A percentile compares a stretch with the other conserved stretches of the same genome.
phyloP scores from a whole-genome alignment of 2,113 vertebrate species.

The Bothrops jararaca region DNA sequence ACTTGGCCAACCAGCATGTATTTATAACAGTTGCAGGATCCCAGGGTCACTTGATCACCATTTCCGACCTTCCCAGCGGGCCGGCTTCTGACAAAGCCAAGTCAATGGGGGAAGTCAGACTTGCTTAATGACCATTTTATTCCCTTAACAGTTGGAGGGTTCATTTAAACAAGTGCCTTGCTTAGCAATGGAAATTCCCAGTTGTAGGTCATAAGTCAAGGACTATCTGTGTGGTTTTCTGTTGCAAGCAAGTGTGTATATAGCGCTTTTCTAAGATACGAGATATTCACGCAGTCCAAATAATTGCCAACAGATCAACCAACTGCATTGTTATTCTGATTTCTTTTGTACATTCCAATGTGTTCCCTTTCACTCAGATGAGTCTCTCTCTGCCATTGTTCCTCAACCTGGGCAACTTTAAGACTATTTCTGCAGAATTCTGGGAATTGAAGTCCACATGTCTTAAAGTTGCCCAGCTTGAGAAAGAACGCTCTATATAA shows the following conservation, averaged over 20 bases:
- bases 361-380: constrained; percentile 40
- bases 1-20: too few relatives aligned
- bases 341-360: constrained; percentile 8
- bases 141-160: neutral
- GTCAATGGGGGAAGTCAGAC: too few relatives aligned
- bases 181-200: neutral
- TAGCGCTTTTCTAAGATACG: neutral
- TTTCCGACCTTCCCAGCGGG: too few relatives aligned
- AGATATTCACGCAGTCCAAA: neutral
- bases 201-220: neutral
- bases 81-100: neutral
- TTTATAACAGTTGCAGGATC: too few relatives aligned
- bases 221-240: neutral
- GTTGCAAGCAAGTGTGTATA: constrained; percentile 25
- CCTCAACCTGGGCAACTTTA: neutral
- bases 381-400: constrained; percentile 8
- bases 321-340: constrained; percentile 23
- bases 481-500: neutral
- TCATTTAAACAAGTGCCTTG: neutral
- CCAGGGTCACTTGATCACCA: too few relatives aligned
- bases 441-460: neutral
- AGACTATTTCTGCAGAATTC: neutral
- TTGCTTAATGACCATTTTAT: neutral
- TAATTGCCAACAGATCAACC: neutral
- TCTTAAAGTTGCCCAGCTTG: neutral